phyloP scores from a whole-genome alignment of 2,888 invertebrate genomes.

The Drosophila pseudotakahashii region DNA sequence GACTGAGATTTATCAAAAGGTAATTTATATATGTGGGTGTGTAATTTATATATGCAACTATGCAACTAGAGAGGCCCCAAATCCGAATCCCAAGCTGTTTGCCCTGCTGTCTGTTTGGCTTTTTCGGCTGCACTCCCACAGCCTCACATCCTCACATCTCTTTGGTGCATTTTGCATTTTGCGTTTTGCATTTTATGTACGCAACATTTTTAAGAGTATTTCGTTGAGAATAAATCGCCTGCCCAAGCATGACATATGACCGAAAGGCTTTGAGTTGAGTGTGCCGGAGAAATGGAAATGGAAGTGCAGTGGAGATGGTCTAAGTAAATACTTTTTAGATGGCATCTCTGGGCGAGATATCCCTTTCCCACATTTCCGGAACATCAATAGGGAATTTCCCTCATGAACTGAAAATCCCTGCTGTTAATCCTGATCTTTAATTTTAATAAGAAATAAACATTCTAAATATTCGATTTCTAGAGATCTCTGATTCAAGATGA shows the following conservation, averaged over 20 bases:
- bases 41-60: slow-evolving; percentile 69
- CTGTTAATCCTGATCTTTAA: no score
- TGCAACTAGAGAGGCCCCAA: slow-evolving; percentile 38
- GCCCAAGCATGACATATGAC: slow-evolving; percentile 72
- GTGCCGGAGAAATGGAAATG: neutral
- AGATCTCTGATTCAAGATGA: no score
- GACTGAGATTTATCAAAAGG: slow-evolving; percentile 84
- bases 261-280: slow-evolving; percentile 33
- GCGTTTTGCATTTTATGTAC: slow-evolving; percentile 65
- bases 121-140: slow-evolving; percentile 33
- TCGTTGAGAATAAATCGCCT: slow-evolving; percentile 82
- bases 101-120: slow-evolving; percentile 46
- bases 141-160: slow-evolving; percentile 2
- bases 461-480: no score
- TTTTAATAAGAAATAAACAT: no score
- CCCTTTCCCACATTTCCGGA: neutral
- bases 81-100: slow-evolving; percentile 44
- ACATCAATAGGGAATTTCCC: neutral
- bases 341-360: slow-evolving; percentile 8
- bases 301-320: neutral
- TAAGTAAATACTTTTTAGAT: slow-evolving; percentile 34
- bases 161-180: slow-evolving; percentile 30
- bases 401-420: no score
- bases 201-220: slow-evolving; percentile 80
- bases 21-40: slow-evolving; percentile 83